Conservation (phyloP, 2,113 vertebrate species). For the Psammodynastes pulverulentus region DNA sequence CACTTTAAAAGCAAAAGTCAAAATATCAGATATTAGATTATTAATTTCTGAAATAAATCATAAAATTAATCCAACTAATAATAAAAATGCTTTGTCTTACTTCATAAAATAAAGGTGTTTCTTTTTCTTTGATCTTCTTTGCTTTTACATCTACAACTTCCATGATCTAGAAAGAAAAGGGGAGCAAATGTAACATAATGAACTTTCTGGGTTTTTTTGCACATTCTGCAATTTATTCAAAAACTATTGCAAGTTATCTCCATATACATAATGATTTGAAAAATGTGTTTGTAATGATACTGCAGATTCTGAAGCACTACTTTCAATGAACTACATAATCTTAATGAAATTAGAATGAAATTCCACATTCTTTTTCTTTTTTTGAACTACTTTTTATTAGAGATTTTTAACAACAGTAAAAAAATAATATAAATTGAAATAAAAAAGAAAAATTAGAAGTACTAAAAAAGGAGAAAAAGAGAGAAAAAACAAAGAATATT, state of each 20-base stretch:
- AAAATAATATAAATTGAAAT: not conserved
- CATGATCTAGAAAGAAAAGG: conserved; percentile 69
- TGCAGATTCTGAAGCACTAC: not conserved
- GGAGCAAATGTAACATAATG: not conserved
- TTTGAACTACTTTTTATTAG: not conserved
- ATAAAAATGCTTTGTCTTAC: conserved; percentile 62
- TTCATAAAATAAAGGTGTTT: conserved; percentile 74
- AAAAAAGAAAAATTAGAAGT: not conserved
- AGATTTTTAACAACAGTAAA: not conserved
- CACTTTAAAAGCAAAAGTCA: not conserved
- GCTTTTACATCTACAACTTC: conserved; percentile 71
- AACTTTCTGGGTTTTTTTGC: conserved; percentile 7
- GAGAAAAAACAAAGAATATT: not conserved
- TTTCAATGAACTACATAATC: not conserved
- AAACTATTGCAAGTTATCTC: not conserved
- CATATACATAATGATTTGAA: not conserved
- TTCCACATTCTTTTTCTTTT: not conserved
- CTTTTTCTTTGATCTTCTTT: conserved; percentile 62
- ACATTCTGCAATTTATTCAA: not conserved
- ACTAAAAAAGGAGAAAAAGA: not conserved
- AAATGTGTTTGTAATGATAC: not conserved
- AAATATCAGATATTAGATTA: not conserved
- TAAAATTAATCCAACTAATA: not conserved
- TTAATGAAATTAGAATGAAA: not conserved
- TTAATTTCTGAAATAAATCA: not conserved